Base-by-base conservation (phyloP, 2,888 invertebrate species). In the Tipula vernalis region DNA sequence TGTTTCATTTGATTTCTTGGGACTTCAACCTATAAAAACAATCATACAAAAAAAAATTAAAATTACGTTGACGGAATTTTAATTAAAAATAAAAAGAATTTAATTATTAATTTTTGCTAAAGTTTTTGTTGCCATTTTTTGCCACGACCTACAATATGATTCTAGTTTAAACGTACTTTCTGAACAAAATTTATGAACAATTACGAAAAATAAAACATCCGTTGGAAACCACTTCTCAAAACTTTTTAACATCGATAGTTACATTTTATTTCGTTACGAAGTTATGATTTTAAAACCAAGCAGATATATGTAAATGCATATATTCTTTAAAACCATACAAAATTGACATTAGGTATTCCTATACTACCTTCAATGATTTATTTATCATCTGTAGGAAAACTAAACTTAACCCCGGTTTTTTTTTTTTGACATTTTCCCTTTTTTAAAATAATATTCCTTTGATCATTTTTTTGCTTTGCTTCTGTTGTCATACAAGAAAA, bases 401-500 rank as follows among this genome's bases (percentile, higher is more conserved):
- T 71, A 28, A 4, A 71, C 71, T 3, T 12, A 6, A 6, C 44
- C 44, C 44, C 44, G 44, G 0, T 39, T 39, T 39, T 42, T 42
- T 42, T 12, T 42, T 42, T 3, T 42, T 42, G 42, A 42, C 10
- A 44, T 44, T 44, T 44, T 44, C 44, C 44, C 12, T 44, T 44
- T 44, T 44, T 44, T 44, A 44, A n/a, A 13, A n/a, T n/a, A 1
- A 39, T 36, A 8, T 84, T 41, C 39, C 84, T 84, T 84, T 84
- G 84, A 84, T 39, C 41, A 84, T 39, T 84, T 84, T 84, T 84
- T 84, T 84, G 84, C 1, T 84, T 39, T 84, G 6, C 36, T 84
- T 84, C 39, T 84, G 84, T 84, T 84, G 84, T 84, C 84, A 41
- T 84, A 84, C 84, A 39, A 84, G 39, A 84, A 84, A 84, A 84